Evolutionary conservation across 2,113 vertebrate species (phyloP).

Genomic region (Alligator mississippiensis): DNA sequence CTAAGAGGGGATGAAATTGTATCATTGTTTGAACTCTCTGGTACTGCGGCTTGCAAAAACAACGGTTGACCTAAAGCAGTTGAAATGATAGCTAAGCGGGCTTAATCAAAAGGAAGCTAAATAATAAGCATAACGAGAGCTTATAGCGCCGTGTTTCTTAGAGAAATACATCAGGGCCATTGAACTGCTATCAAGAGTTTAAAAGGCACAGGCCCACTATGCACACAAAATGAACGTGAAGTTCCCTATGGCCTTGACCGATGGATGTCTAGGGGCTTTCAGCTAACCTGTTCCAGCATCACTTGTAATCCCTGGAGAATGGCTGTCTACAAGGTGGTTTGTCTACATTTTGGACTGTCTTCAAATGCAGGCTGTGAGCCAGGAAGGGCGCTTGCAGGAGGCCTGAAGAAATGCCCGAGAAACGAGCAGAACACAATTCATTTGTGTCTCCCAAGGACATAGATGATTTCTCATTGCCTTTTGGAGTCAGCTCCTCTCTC

Average conservation of each 20-base stretch:
- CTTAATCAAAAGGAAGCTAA: conserved; percentile 40
- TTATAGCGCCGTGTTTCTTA: neutral
- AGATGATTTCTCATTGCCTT: neutral
- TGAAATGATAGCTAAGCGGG: conserved; percentile 9
- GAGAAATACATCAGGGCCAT: neutral
- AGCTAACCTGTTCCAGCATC: neutral
- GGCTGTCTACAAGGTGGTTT: neutral
- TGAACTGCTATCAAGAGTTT: neutral
- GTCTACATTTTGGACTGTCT: conserved; percentile 8
- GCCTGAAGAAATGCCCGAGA: neutral
- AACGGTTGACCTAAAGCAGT: conserved; percentile 37
- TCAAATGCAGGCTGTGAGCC: conserved; percentile 7
- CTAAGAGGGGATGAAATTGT: conserved; percentile 65
- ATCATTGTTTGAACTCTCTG: conserved; percentile 56
- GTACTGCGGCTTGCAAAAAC: neutral
- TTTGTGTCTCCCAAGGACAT: neutral
- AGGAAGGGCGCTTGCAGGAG: neutral
- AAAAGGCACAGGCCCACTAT: neutral
- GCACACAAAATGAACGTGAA: neutral
- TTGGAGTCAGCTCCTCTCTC: neutral
- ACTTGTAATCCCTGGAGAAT: neutral
- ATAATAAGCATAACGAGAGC: neutral
- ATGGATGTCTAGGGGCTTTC: neutral
- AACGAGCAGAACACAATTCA: neutral
- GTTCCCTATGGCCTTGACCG: neutral